Conservation (phyloP, 2,888 invertebrate genomes). For the Sinodicranocentrus sp. region DNA sequence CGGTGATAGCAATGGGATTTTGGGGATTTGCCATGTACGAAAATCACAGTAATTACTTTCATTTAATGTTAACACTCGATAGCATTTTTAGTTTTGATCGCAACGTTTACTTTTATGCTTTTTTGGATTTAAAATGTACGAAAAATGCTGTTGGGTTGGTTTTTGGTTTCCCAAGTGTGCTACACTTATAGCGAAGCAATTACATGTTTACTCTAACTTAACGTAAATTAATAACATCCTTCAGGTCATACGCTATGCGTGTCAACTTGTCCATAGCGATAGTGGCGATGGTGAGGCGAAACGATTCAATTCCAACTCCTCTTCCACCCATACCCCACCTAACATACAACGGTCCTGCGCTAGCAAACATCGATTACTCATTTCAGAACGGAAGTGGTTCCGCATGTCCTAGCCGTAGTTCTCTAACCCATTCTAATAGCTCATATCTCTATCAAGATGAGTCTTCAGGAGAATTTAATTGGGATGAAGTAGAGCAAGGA, state of each 20-base stretch:
- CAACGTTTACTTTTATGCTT: no score
- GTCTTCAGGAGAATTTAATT: conserved; percentile 82
- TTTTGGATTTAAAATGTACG: no score
- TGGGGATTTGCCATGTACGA: conserved; percentile 74
- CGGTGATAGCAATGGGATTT: conserved; percentile 60
- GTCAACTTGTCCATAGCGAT: conserved; percentile 74
- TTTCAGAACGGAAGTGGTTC: conserved; percentile 21
- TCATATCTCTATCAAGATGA: background rate
- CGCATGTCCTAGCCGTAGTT: conserved; percentile 40
- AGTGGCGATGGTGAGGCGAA: conserved; percentile 73
- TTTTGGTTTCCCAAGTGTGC: no score
- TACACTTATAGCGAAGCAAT: no score
- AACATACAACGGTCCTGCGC: background rate
- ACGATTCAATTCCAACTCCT: conserved; percentile 29
- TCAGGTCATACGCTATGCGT: conserved; percentile 71
- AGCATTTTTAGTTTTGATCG: no score
- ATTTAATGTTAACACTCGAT: no score
- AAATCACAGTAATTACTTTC: no score
- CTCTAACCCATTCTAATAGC: background rate
- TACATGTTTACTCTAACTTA: no score
- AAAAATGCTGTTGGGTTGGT: no score
- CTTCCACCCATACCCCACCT: conserved; percentile 24
- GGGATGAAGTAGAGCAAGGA: conserved; percentile 80
- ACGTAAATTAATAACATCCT: conserved; percentile 70
- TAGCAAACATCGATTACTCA: background rate